Evolutionary conservation across 2,113 vertebrate genomes (phyloP), one percentile per base, ranked within the genome.

Genomic region (Xiphophorus hellerii): DNA sequence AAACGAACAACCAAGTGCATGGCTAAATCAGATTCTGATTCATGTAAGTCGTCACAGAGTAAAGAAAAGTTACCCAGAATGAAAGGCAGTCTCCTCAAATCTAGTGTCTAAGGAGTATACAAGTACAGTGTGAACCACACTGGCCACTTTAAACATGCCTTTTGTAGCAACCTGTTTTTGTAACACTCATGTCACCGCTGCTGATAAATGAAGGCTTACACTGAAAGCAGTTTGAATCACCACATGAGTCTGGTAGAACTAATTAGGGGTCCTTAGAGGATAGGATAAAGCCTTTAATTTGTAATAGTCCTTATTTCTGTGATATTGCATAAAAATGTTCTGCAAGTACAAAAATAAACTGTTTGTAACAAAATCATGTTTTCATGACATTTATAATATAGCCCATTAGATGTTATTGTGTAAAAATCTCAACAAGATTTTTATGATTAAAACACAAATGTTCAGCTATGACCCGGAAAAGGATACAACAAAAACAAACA

Each of bases 331-430:
- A 93, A 89, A 90, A 93, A 88, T 17, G n/a, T 15, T 80, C 64
- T 63, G 77, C 61, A 78, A 87, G 88, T 92, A 93, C 72, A 94
- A 94, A 93, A 94, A 94, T 93, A 94, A 92, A 92, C 88, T 72
- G 83, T 87, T 93, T 69, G 85, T 89, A 92, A 93, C 83, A 93
- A 92, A 92, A 93, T 89, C 76, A 91, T 89, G 87, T 77, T 88
- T 86, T 89, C 63, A 92, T 92, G 91, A 84, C 85, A 81, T 90
- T 88, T 79, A 69, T 82, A 68, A 73, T 76, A 88, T 11, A 88
- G 88, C 80, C 78, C 60, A 14, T 76, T 69, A 69, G 79, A 84
- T 76, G 77, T 86, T 5, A 58, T 82, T 80, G 76, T 84, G 88
- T 91, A 88, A 82, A 92, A 87, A 86, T 69, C 76, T 89, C 87